These are phyloP conservation scores for Dicycla oo DNA, from an alignment of 2,888 invertebrate genomes.

Conservation along the genomic window DNA sequence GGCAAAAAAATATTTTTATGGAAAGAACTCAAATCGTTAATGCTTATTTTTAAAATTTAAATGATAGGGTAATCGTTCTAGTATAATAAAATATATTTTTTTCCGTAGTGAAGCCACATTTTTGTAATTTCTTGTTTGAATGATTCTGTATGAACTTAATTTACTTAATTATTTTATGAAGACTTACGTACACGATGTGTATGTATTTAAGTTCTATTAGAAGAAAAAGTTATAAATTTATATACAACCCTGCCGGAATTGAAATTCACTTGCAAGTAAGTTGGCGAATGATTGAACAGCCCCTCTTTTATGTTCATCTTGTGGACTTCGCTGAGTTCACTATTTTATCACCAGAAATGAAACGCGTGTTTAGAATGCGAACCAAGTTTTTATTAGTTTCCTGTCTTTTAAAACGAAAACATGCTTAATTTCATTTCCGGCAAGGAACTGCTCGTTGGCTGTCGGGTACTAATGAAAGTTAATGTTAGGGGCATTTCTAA, in stretches of 20 bases:
- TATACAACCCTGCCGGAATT: constrained; percentile 59
- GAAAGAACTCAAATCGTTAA: constrained; percentile 12
- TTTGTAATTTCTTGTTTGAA: background rate
- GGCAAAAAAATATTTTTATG: background rate
- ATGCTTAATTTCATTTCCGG: constrained; percentile 67
- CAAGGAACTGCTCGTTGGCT: constrained; percentile 61
- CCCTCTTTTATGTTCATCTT: constrained; percentile 73
- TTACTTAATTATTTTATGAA: background rate
- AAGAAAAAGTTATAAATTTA: constrained; percentile 51
- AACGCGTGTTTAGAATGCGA: constrained; percentile 59
- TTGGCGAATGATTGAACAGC: constrained; percentile 70
- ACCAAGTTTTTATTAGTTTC: constrained; percentile 51
- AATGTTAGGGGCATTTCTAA: constrained; percentile 65
- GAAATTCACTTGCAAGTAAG: constrained; percentile 67
- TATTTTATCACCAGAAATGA: constrained; percentile 74
- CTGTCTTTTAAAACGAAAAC: constrained; percentile 52
- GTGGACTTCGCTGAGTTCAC: constrained; percentile 89
- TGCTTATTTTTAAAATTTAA: background rate
- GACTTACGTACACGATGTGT: background rate
- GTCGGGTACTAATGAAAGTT: constrained; percentile 66
- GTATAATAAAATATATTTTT: constrained; percentile 6
- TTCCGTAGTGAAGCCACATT: background rate
- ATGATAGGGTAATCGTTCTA: background rate
- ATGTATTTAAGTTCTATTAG: constrained; percentile 63
- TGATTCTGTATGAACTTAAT: background rate